These are phyloP conservation scores for Montipora cactus DNA, from an alignment of 64 coral and sea anemone species.

Conservation along the genomic window DNA sequence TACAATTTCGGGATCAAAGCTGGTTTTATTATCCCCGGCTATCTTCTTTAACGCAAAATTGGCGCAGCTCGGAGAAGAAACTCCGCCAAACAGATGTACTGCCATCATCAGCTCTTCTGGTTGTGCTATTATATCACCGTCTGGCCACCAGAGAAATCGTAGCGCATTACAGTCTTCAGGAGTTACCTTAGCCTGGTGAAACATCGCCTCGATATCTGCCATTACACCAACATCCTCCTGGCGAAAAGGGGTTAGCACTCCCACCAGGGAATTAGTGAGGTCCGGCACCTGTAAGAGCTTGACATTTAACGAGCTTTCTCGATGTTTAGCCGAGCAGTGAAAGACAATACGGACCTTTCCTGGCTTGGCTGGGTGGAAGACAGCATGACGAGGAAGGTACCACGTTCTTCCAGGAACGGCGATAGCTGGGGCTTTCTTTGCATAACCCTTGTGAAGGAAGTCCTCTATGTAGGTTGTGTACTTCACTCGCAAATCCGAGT, in stretches of 20 bases:
- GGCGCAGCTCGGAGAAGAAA: not conserved
- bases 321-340: not conserved
- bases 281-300: not conserved
- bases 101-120: not conserved
- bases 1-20: not conserved
- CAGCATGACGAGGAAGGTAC: not conserved
- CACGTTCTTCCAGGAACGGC: not conserved
- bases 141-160: not conserved
- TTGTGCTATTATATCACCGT: not conserved
- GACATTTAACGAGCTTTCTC: not conserved
- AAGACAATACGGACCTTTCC: not conserved
- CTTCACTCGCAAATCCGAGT: not conserved
- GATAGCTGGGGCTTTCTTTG: not conserved
- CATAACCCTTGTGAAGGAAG: not conserved
- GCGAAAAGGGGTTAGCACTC: not conserved
- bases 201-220: not conserved
- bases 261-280: not conserved
- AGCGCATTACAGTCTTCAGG: not conserved
- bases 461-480: slow-evolving; percentile 28
- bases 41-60: not conserved
- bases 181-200: not conserved
- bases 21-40: not conserved
- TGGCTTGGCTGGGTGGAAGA: not conserved
- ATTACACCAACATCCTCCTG: not conserved
- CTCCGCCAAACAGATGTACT: not conserved